These are phyloP conservation scores for Spodoptera exigua DNA, from an alignment of 2,888 invertebrate species.

Conservation along the genomic window DNA sequence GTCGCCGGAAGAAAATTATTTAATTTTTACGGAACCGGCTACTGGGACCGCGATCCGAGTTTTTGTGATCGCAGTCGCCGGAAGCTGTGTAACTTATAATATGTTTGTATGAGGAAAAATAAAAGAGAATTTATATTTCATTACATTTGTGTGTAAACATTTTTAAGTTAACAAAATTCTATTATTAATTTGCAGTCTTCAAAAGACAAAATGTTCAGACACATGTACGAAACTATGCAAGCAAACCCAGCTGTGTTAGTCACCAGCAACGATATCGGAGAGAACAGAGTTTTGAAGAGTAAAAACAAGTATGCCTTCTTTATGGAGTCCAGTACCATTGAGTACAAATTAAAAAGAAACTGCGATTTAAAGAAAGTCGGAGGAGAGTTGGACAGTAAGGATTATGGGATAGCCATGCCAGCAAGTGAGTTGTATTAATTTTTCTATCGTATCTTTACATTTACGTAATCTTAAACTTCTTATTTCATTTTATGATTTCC, in stretches of 20 bases:
- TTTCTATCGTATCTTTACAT: no score
- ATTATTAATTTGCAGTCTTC: slow-evolving; percentile 85
- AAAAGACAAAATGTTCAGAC: slow-evolving; percentile 94
- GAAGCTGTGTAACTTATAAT: no score
- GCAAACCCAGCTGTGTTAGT: slow-evolving; percentile 94
- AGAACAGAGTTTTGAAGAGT: slow-evolving; percentile 91
- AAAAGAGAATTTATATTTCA: no score
- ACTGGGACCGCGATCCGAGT: no score
- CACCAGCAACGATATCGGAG: slow-evolving; percentile 94
- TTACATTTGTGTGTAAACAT: no score
- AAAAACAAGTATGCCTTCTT: slow-evolving; percentile 95
- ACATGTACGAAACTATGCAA: slow-evolving; percentile 97
- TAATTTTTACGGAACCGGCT: no score
- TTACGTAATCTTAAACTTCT: no score
- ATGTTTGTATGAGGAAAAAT: no score
- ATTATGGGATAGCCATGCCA: slow-evolving; percentile 96
- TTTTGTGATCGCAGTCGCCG: no score
- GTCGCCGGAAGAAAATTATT: no score
- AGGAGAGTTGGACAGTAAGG: slow-evolving; percentile 93
- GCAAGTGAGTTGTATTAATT: slow-evolving; percentile 89
- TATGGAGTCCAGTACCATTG: slow-evolving; percentile 98
- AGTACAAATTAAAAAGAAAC: slow-evolving; percentile 95
- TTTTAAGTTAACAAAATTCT: no score
- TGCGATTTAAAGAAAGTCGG: slow-evolving; percentile 95
- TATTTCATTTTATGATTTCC: no score